Evolutionary conservation across 2,888 invertebrate genomes (phyloP).

Genomic region (Drosophila diplacantha): DNA sequence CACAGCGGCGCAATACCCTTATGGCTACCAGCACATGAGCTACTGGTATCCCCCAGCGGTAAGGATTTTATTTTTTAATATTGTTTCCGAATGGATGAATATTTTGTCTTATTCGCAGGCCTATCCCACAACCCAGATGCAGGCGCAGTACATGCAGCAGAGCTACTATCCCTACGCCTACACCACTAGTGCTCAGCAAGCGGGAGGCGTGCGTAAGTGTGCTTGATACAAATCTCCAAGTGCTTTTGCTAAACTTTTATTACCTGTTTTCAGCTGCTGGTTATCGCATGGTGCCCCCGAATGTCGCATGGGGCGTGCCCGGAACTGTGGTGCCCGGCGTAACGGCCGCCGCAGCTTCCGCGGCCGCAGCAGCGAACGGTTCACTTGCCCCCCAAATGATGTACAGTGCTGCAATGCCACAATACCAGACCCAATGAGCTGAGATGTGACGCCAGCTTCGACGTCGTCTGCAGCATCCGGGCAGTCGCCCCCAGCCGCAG

Average conservation of each 20-base stretch:
- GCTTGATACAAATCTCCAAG: neutral
- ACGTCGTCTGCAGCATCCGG: slow-evolving; percentile 64
- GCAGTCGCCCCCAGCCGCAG: slow-evolving; percentile 57
- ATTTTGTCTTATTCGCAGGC: slow-evolving; percentile 78
- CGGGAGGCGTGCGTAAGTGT: slow-evolving; percentile 79
- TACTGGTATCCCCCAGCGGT: slow-evolving; percentile 93
- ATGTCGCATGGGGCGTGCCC: slow-evolving; percentile 79
- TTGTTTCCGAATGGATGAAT: neutral
- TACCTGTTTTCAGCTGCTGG: slow-evolving; percentile 62
- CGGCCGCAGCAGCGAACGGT: slow-evolving; percentile 79
- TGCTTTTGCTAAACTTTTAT: slow-evolving; percentile 1
- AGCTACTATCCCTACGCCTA: slow-evolving; percentile 85
- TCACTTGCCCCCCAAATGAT: slow-evolving; percentile 82
- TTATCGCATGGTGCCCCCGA: slow-evolving; percentile 83
- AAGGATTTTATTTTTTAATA: slow-evolving; percentile 68
- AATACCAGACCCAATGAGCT: slow-evolving; percentile 91
- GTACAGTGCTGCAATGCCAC: slow-evolving; percentile 86
- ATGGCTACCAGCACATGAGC: slow-evolving; percentile 91
- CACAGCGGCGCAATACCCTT: slow-evolving; percentile 86
- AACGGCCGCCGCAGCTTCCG: slow-evolving; percentile 78
- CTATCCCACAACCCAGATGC: slow-evolving; percentile 84
- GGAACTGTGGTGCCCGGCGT: slow-evolving; percentile 79
- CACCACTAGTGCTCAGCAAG: slow-evolving; percentile 85
- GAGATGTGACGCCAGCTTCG: slow-evolving; percentile 73
- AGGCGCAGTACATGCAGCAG: slow-evolving; percentile 88